Conservation (phyloP, 2,888 invertebrate species). For the Cancer borealis region DNA sequence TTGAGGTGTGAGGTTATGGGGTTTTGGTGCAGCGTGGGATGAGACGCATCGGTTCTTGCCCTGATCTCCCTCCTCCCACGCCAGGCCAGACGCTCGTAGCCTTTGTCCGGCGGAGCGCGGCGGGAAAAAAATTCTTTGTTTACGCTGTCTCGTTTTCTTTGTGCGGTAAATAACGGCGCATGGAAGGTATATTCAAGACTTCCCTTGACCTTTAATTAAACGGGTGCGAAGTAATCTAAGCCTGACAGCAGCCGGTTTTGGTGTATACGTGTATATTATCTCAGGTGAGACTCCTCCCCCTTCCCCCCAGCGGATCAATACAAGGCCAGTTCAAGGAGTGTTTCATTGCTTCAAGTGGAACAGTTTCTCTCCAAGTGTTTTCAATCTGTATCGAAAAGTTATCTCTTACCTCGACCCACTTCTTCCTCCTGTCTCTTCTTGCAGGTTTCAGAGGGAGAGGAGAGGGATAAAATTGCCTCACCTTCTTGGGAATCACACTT, state of each 20-base stretch:
- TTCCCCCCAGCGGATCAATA: background rate
- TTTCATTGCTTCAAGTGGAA: background rate
- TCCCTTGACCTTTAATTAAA: slow-evolving; percentile 10
- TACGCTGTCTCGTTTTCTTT: background rate
- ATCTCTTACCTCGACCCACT: background rate
- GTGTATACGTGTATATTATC: background rate
- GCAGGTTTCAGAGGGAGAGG: no score
- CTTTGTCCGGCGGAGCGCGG: background rate
- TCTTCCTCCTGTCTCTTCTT: no score
- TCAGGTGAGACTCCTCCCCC: background rate
- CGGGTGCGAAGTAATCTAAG: background rate
- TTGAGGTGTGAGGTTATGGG: background rate
- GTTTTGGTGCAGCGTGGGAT: no score
- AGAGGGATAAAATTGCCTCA: no score
- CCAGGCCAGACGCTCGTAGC: no score
- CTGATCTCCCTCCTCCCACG: no score
- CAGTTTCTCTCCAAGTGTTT: background rate
- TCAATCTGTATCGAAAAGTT: background rate
- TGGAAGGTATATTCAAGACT: background rate
- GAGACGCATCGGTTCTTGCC: no score
- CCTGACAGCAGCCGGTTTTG: background rate
- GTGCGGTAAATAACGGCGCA: background rate
- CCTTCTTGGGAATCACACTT: no score
- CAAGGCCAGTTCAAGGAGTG: background rate
- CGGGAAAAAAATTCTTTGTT: background rate